Conservation (phyloP, 64 coral and sea anemone genomes). For the Montipora foliosa region DNA sequence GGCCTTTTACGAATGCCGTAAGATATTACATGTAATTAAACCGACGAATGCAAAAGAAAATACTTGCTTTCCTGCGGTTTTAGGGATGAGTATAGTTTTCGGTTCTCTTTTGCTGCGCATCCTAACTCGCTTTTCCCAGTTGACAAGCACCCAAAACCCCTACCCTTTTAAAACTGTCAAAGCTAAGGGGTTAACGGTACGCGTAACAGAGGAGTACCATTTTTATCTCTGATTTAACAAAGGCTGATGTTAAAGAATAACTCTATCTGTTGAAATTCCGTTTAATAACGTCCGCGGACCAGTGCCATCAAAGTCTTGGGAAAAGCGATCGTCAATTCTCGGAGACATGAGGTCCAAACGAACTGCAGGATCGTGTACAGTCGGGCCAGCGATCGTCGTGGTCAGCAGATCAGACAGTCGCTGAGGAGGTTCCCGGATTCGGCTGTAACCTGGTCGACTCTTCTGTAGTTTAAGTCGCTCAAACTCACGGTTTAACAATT, state of each 20-base stretch:
- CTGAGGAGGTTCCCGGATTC: conserved; percentile 82
- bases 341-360: conserved; percentile 93
- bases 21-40: too few relatives aligned
- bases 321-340: conserved; percentile 60
- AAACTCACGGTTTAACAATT: conserved; percentile 84
- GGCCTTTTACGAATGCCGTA: too few relatives aligned
- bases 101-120: too few relatives aligned
- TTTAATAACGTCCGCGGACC: conserved; percentile 37
- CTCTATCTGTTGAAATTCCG: conserved; percentile 58
- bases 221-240: too few relatives aligned
- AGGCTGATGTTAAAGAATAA: conserved; percentile 62
- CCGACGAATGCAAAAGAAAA: too few relatives aligned
- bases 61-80: too few relatives aligned
- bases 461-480: conserved; percentile 90
- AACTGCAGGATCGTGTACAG: conserved; percentile 75
- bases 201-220: too few relatives aligned
- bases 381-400: conserved; percentile 38
- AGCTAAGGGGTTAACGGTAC: too few relatives aligned
- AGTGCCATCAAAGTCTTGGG: conserved; percentile 76
- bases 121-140: too few relatives aligned
- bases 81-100: too few relatives aligned
- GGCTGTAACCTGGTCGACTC: conserved; percentile 77
- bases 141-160: too few relatives aligned
- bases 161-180: too few relatives aligned
- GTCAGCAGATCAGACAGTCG: conserved; percentile 77